Evolutionary conservation across 2,888 invertebrate species (phyloP).

Genomic region (Drosophila mayaguana): DNA sequence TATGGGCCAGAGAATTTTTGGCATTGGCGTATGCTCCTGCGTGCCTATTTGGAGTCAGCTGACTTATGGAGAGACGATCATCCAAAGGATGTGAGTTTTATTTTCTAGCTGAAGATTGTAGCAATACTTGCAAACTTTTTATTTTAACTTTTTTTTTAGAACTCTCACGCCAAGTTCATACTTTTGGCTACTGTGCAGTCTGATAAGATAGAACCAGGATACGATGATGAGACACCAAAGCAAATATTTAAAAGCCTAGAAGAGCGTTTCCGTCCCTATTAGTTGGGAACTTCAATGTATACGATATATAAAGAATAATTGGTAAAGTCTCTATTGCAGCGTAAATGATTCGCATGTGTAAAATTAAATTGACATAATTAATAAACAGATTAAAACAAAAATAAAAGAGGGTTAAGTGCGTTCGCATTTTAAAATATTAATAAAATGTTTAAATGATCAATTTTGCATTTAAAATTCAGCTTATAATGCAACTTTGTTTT

Average conservation of each 20-base stretch:
- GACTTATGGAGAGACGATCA: conserved; percentile 67
- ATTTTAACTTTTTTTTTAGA: conserved; percentile 16
- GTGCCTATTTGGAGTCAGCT: conserved; percentile 53
- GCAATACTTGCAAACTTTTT: too few species aligned
- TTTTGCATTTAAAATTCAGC: too few species aligned
- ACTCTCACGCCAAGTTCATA: conserved; percentile 59
- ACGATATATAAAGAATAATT: background rate
- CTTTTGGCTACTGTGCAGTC: conserved; percentile 55
- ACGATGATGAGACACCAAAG: conserved; percentile 47
- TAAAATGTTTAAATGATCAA: too few species aligned
- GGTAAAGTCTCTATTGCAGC: too few species aligned
- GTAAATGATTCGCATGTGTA: background rate
- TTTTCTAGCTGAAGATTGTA: too few species aligned
- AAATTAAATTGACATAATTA: background rate
- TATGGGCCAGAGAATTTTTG: conserved; percentile 60
- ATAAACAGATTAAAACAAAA: background rate
- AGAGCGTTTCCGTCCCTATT: conserved; percentile 59
- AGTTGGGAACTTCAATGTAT: background rate
- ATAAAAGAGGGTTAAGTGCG: too few species aligned
- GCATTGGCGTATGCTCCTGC: conserved; percentile 63
- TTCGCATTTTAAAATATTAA: too few species aligned
- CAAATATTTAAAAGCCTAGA: conserved; percentile 58
- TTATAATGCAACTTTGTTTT: too few species aligned
- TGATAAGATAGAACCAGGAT: conserved; percentile 60
- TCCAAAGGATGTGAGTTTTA: conserved; percentile 48